These are phyloP conservation scores for Panzeria rudis DNA, from an alignment of 2,888 invertebrate species.

Conservation along the genomic window DNA sequence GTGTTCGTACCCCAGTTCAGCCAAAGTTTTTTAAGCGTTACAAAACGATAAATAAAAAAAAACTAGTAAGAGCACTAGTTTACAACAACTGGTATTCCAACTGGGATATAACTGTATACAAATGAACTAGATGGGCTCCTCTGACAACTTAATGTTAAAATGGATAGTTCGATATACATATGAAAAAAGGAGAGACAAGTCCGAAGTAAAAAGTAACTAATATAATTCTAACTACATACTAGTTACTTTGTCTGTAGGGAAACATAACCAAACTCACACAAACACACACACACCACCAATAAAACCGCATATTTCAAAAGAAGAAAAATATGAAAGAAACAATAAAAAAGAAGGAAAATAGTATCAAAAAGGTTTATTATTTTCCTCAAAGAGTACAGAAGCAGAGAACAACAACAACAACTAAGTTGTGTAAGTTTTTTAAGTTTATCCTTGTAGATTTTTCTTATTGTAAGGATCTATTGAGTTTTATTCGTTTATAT, in stretches of 20 bases:
- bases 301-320: conserved; percentile 40
- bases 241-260: background rate
- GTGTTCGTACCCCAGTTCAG: too few species aligned
- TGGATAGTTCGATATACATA: too few species aligned
- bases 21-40: too few species aligned
- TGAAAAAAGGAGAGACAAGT: too few species aligned
- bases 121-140: too few species aligned
- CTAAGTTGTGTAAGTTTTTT: conserved; percentile 30
- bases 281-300: conserved; percentile 11
- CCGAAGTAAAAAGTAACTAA: too few species aligned
- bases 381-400: conserved; percentile 44
- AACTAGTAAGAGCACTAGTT: too few species aligned
- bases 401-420: conserved; percentile 1
- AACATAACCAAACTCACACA: conserved; percentile 38
- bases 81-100: too few species aligned
- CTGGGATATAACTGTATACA: too few species aligned
- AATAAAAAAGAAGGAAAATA: conserved; percentile 43
- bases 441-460: conserved; percentile 66
- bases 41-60: too few species aligned
- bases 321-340: conserved; percentile 32
- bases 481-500: conserved; percentile 40
- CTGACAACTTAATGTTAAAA: too few species aligned
- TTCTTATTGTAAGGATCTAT: conserved; percentile 60
- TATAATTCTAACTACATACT: too few species aligned
- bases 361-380: conserved; percentile 56